Evolutionary conservation across 2,888 invertebrate genomes (phyloP).

Genomic region (Octodonta nipae): DNA sequence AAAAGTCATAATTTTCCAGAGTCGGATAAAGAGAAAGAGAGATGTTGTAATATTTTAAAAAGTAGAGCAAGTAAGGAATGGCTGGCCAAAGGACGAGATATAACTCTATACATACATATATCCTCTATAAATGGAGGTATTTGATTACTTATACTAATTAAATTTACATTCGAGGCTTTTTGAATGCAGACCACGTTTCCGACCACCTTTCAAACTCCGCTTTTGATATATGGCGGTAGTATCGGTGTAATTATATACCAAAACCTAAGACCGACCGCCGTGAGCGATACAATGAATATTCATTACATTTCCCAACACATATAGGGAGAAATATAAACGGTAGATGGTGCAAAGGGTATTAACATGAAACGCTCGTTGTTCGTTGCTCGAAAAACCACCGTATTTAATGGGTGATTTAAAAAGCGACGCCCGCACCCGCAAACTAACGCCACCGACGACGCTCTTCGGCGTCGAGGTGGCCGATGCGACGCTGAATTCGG

Average conservation of each 20-base stretch:
- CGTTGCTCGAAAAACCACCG: too few species aligned
- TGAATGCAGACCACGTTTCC: constrained; percentile 29
- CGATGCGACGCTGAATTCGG: too few species aligned
- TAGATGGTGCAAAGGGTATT: constrained; percentile 8
- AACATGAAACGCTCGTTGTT: too few species aligned
- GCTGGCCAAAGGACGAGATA: too few species aligned
- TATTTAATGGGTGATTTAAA: too few species aligned
- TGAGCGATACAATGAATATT: constrained; percentile 32
- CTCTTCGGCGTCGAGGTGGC: too few species aligned
- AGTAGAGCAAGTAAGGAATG: too few species aligned
- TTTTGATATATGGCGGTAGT: constrained; percentile 30
- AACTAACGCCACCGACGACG: too few species aligned
- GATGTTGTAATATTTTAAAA: too few species aligned
- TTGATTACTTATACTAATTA: constrained; percentile 25
- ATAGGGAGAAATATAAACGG: constrained; percentile 15
- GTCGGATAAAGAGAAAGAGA: too few species aligned
- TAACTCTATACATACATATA: constrained; percentile 23
- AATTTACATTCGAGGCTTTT: constrained; percentile 27
- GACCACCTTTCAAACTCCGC: constrained; percentile 30
- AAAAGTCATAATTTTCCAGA: too few species aligned
- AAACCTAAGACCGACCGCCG: constrained; percentile 30
- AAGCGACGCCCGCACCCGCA: too few species aligned
- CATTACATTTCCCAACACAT: constrained; percentile 25
- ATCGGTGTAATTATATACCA: constrained; percentile 31
- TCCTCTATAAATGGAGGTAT: constrained; percentile 15